phyloP scores from a whole-genome alignment of 1,140 invertebrate species.

The Drosophila ercepeae region DNA sequence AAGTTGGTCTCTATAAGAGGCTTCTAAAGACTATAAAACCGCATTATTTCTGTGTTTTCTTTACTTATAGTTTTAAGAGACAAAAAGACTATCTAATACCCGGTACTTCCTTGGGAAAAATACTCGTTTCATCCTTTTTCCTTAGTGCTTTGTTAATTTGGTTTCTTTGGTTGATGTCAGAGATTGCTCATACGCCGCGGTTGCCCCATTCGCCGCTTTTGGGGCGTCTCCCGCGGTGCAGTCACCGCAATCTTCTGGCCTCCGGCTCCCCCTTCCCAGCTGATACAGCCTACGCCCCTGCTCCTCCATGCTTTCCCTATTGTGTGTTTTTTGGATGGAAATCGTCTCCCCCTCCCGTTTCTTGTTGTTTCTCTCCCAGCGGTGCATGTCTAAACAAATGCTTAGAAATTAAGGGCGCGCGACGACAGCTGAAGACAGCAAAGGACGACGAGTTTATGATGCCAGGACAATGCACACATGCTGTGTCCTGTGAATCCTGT shows the following conservation, averaged over 20 bases:
- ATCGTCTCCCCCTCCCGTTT: too few species aligned
- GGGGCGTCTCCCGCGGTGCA: conserved; percentile 42
- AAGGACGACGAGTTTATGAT: conserved; percentile 59
- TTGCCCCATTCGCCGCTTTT: not conserved
- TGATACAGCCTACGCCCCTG: not conserved
- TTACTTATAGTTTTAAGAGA: too few species aligned
- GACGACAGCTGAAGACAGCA: conserved; percentile 67
- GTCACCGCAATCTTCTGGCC: conserved; percentile 31
- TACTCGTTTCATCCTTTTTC: not conserved
- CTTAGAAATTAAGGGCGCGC: conserved; percentile 67
- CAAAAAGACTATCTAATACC: too few species aligned
- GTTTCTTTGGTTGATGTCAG: not conserved
- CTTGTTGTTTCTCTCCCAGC: conserved; percentile 7
- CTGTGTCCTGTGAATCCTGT: not conserved
- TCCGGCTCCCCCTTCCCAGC: not conserved
- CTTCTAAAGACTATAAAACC: too few species aligned
- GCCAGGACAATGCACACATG: conserved; percentile 58
- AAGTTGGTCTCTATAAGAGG: not conserved
- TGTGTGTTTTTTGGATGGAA: conserved; percentile 7
- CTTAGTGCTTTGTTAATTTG: not conserved
- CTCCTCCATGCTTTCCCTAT: not conserved
- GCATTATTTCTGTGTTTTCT: too few species aligned
- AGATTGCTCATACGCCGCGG: conserved; percentile 27
- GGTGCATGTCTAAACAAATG: conserved; percentile 70
- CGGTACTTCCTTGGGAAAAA: too few species aligned